Conservation (phyloP, 1,140 invertebrate genomes). For the Penaeus vannamei region DNA sequence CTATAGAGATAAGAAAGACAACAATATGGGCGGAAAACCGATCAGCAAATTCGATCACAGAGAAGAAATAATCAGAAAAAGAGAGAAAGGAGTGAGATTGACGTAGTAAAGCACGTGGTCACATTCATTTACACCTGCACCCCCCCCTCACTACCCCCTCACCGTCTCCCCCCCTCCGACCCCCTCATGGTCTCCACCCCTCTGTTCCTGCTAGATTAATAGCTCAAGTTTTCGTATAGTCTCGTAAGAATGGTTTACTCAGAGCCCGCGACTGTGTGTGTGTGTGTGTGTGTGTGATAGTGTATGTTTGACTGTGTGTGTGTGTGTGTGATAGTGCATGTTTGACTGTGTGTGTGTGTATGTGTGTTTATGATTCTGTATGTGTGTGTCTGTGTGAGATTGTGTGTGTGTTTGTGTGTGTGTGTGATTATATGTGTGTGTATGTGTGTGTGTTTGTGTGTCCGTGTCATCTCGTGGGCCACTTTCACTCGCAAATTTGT, state of each 20-base stretch:
- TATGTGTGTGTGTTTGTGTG: background rate
- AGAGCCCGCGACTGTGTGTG: background rate
- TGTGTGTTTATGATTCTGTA: no score
- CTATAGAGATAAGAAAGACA: no score
- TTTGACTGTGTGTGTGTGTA: background rate
- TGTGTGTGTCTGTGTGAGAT: conserved; percentile 13
- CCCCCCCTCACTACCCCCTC: no score
- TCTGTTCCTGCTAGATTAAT: background rate
- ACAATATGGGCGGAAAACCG: no score
- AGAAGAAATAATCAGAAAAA: no score
- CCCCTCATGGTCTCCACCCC: no score
- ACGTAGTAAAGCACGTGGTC: background rate
- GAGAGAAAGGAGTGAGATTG: no score
- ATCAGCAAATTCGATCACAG: no score
- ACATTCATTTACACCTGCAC: no score
- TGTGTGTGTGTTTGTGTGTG: conserved; percentile 10
- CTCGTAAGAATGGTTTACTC: no score
- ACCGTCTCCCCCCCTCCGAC: no score
- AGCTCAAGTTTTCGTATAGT: background rate
- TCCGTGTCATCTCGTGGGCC: background rate
- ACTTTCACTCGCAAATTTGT: no score
- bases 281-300: conserved; percentile 19
- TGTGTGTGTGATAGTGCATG: conserved; percentile 28
- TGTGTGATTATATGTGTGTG: conserved; percentile 8
- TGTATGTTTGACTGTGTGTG: background rate